Evolutionary conservation across 2,888 invertebrate genomes (phyloP), one percentile per base, ranked within the genome.

Genomic region (Dicycla oo): DNA sequence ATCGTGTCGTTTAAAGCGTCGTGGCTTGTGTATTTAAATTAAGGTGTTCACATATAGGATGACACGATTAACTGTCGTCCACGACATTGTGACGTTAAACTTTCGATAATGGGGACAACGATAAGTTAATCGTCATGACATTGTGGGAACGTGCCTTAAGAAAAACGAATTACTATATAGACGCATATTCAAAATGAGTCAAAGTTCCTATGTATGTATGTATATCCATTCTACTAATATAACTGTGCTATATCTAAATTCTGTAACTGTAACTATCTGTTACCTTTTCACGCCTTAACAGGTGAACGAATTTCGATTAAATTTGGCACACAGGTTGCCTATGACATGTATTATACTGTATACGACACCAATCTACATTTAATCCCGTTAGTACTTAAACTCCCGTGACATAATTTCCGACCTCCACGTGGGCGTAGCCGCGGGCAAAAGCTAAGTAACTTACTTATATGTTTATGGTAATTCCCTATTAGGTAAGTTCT

Each of bases 401-500:
- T 11, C 15, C 40, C 7, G 13, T 61, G 7, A 4, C 13, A 45
- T 45, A 13, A 20, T 45, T 3, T 30, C n/a, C 5, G 15, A 45
- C 1, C 15, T 11, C 8, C n/a, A 30, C 13, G 62, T 1, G 1
- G 40, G 11, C n/a, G 3, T 34, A n/a, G n/a, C 1, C 18, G 7
- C 18, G 7, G 18, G 15, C 20, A 23, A 47, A 10, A 30, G 3
- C n/a, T n/a, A 70, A 15, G 10, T 1, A 38, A 1, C 38, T 3
- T 8, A 38, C 11, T 20, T 51, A 3, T 30, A 30, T 40, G 40
- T 68, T 11, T 45, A 61, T 51, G 26, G 23, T 76, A 69, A 77
- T 68, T 54, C 15, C 53, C 15, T 8, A n/a, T 54, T 23, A 40
- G 3, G 64, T 34, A 68, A 61, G 72, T 70, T 54, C 72, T 78